These are phyloP conservation scores for Drosophila parvula DNA, from an alignment of 1,140 invertebrate species.

Conservation along the genomic window DNA sequence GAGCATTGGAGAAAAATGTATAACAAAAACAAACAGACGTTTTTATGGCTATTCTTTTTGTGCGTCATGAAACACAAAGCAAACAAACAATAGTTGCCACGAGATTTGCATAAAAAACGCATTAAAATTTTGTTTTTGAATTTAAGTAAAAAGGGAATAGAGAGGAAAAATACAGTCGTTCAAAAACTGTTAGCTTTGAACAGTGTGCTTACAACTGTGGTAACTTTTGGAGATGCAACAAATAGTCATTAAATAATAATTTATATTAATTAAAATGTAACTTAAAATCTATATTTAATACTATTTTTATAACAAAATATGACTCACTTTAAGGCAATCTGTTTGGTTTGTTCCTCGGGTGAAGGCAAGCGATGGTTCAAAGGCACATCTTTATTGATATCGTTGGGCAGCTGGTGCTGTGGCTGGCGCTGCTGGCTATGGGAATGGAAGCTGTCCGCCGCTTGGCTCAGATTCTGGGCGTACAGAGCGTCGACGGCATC, in stretches of 20 bases:
- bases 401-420: slow-evolving; percentile 71
- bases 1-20: slow-evolving; percentile 29
- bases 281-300: neutral
- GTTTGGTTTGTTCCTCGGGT: slow-evolving; percentile 92
- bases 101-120: slow-evolving; percentile 66
- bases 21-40: slow-evolving; percentile 23
- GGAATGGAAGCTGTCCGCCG: slow-evolving; percentile 63
- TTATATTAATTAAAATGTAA: neutral
- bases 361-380: slow-evolving; percentile 92
- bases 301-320: neutral
- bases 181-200: slow-evolving; percentile 30
- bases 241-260: neutral
- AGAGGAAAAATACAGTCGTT: neutral
- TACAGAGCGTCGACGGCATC: slow-evolving; percentile 78
- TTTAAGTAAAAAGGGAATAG: slow-evolving; percentile 21
- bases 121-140: slow-evolving; percentile 63
- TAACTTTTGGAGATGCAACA: neutral
- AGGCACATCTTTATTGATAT: slow-evolving; percentile 87
- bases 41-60: slow-evolving; percentile 55
- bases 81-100: slow-evolving; percentile 45
- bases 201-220: slow-evolving; percentile 1
- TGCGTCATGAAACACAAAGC: slow-evolving; percentile 39
- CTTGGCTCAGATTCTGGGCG: slow-evolving; percentile 73
- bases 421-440: slow-evolving; percentile 58
- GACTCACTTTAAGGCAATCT: slow-evolving; percentile 91